phyloP scores from a whole-genome alignment of 2,797 vertebrate species.

The Novumbra hubbsi region DNA sequence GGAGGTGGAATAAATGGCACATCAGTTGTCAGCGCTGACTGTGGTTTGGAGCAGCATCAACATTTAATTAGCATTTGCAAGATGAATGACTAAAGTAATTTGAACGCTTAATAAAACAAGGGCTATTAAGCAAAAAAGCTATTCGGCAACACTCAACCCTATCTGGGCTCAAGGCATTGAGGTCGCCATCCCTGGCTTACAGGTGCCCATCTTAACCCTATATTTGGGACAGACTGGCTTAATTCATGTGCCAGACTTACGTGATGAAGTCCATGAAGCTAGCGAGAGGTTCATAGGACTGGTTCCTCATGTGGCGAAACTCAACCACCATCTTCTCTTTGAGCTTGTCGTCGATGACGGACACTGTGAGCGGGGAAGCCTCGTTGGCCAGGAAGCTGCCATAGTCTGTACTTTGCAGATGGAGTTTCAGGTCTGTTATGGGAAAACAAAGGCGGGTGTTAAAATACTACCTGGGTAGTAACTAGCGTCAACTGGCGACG shows the following conservation, averaged over 20 bases:
- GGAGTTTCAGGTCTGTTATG: slow-evolving; percentile 89
- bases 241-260: slow-evolving; percentile 62
- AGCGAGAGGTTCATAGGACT: slow-evolving; percentile 94
- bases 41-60: neutral
- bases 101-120: neutral
- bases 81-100: neutral
- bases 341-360: slow-evolving; percentile 96
- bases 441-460: neutral
- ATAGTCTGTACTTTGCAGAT: slow-evolving; percentile 98
- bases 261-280: slow-evolving; percentile 99
- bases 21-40: neutral
- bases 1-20: neutral
- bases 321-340: slow-evolving; percentile 99
- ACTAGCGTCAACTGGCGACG: no score
- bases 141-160: no score
- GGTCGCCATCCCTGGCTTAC: no score
- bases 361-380: slow-evolving; percentile 93
- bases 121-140: no score
- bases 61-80: neutral
- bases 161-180: no score
- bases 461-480: no score
- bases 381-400: slow-evolving; percentile 97
- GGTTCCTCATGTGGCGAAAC: slow-evolving; percentile 99
- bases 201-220: neutral
- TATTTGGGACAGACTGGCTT: neutral